phyloP scores from a whole-genome alignment of 1,140 invertebrate species.

The Subanguina moxae region DNA sequence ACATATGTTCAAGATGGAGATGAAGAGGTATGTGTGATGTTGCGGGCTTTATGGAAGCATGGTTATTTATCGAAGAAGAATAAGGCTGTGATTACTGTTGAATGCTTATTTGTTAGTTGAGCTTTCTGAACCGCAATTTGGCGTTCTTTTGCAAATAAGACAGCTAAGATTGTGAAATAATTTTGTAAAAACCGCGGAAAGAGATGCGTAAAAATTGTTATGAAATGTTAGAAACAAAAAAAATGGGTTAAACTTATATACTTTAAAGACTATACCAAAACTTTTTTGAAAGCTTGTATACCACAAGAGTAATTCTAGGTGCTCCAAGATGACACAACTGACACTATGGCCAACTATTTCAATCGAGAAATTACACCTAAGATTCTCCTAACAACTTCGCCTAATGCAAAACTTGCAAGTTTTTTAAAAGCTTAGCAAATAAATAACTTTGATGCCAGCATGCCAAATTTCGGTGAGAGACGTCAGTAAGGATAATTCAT shows the following conservation, averaged over 20 bases:
- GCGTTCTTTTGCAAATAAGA: no score
- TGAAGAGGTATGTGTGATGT: conserved; percentile 63
- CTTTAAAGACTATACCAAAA: conserved; percentile 21
- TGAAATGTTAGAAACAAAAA: no score
- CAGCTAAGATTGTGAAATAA: no score
- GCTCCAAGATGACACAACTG: conserved; percentile 71
- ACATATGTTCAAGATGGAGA: conserved; percentile 77
- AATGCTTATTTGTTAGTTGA: no score
- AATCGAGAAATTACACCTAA: conserved; percentile 80
- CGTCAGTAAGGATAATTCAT: no score
- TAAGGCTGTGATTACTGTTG: no score
- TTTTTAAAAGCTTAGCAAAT: not conserved
- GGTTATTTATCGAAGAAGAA: no score
- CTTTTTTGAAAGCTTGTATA: conserved; percentile 20
- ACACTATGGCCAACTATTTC: conserved; percentile 84
- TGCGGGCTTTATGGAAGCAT: no score
- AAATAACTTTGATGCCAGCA: conserved; percentile 21
- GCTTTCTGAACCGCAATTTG: no score
- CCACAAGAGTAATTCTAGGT: conserved; percentile 51
- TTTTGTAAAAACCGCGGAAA: no score
- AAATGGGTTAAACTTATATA: no score
- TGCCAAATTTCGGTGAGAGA: conserved; percentile 11
- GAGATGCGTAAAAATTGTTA: no score
- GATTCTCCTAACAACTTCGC: conserved; percentile 85
- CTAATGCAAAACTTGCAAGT: conserved; percentile 76